phyloP scores from a whole-genome alignment of 2,797 vertebrate genomes.

The Peromyscus attwateri region DNA sequence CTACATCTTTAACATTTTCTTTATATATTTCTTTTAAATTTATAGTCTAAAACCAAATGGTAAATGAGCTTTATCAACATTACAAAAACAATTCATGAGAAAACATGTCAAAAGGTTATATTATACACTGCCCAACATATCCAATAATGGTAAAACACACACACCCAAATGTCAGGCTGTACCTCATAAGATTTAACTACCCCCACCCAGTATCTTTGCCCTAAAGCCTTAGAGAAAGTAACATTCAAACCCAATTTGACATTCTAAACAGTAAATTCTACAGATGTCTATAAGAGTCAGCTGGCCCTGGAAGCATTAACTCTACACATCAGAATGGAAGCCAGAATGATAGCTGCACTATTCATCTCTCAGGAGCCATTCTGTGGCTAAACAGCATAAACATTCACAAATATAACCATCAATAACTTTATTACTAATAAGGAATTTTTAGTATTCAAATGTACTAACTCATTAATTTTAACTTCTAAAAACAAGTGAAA shows the following conservation, averaged over 20 bases:
- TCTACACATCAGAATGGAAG: neutral
- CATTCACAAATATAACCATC: neutral
- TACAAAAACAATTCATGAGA: slow-evolving; percentile 39
- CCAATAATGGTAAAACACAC: neutral
- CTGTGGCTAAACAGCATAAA: slow-evolving; percentile 21
- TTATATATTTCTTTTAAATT: slow-evolving; percentile 56
- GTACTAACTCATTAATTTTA: slow-evolving; percentile 60
- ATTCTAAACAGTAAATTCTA: neutral
- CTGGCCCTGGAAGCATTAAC: neutral
- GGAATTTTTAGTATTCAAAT: slow-evolving; percentile 12
- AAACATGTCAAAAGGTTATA: neutral
- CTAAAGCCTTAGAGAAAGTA: neutral
- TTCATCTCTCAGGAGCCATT: neutral
- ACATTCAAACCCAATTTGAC: slow-evolving; percentile 12
- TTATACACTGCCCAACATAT: neutral
- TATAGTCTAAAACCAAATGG: slow-evolving; percentile 43
- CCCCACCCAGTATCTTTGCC: neutral
- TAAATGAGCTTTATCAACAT: slow-evolving; percentile 1
- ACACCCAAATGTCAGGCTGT: neutral
- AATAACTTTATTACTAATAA: slow-evolving; percentile 32
- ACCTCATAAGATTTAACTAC: neutral
- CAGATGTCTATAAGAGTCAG: neutral
- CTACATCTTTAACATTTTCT: slow-evolving; percentile 63
- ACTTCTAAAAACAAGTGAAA: slow-evolving; percentile 63
- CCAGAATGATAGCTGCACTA: no score